These are phyloP conservation scores for Lysandra coridon DNA, from an alignment of 2,888 invertebrate genomes.

Conservation along the genomic window DNA sequence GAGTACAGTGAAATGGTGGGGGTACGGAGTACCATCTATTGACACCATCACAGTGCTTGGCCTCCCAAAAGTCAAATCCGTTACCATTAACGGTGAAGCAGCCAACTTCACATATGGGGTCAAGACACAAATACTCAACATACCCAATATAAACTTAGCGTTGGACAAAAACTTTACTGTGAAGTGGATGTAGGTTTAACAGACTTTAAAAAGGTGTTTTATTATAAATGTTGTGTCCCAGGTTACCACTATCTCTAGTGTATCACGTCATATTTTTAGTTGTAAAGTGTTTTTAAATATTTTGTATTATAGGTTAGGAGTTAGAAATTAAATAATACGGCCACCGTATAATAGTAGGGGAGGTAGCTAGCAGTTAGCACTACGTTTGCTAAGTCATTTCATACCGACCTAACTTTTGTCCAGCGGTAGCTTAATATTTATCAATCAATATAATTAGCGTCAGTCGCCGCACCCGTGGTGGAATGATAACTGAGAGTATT, in stretches of 20 bases:
- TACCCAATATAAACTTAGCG: conserved; percentile 56
- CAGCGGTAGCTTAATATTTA: too few relatives aligned
- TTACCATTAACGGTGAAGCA: conserved; percentile 53
- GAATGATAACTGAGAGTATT: too few relatives aligned
- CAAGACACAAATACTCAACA: conserved; percentile 51
- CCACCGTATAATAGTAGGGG: too few relatives aligned
- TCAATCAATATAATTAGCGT: too few relatives aligned
- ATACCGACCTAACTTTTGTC: too few relatives aligned
- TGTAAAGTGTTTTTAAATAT: background rate
- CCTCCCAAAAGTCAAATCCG: conserved; percentile 51
- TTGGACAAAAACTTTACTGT: conserved; percentile 63
- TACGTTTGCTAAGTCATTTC: too few relatives aligned
- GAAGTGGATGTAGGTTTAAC: conserved; percentile 52
- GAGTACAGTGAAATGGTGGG: conserved; percentile 69
- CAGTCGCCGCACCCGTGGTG: too few relatives aligned
- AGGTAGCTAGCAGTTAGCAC: too few relatives aligned
- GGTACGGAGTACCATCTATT: conserved; percentile 66
- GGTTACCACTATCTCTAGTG: background rate
- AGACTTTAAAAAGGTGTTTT: background rate
- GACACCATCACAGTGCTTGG: conserved; percentile 55
- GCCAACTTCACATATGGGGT: conserved; percentile 54
- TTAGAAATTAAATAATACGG: background rate
- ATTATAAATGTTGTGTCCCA: background rate
- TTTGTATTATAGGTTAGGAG: background rate
- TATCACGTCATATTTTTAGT: background rate